These are phyloP conservation scores for Lineus longissimus DNA, from an alignment of 1,140 invertebrate species.

Conservation along the genomic window DNA sequence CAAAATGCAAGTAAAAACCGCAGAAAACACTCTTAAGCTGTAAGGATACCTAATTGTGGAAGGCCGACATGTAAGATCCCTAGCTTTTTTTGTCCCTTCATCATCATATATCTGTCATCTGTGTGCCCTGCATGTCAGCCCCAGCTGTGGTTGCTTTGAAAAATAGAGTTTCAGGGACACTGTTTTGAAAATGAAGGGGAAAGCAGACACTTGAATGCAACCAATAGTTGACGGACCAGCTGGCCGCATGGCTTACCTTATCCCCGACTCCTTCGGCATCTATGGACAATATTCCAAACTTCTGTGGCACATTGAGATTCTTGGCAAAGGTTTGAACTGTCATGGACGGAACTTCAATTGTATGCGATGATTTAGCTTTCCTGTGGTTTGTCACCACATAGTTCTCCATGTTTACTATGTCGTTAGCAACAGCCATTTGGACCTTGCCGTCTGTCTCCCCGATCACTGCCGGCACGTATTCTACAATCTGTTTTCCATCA, in stretches of 20 bases:
- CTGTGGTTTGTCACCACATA: slow-evolving; percentile 17
- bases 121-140: too few relatives aligned
- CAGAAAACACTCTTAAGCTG: too few relatives aligned
- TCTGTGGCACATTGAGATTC: slow-evolving; percentile 29
- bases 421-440: slow-evolving; percentile 24
- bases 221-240: too few relatives aligned
- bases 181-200: too few relatives aligned
- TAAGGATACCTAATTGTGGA: too few relatives aligned
- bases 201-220: too few relatives aligned
- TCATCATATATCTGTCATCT: too few relatives aligned
- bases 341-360: slow-evolving; percentile 27
- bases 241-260: slow-evolving; percentile 24
- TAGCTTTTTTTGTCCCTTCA: too few relatives aligned
- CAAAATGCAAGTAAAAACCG: background rate
- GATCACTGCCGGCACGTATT: slow-evolving; percentile 29
- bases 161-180: too few relatives aligned
- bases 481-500: slow-evolving; percentile 29
- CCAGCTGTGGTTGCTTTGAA: too few relatives aligned
- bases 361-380: background rate
- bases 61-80: too few relatives aligned
- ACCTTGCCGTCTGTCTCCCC: slow-evolving; percentile 24
- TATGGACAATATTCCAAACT: slow-evolving; percentile 40
- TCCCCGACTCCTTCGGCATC: slow-evolving; percentile 40
- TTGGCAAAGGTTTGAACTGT: slow-evolving; percentile 31
- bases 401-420: slow-evolving; percentile 30